A percentile compares a stretch with the other conserved stretches of the same genome.
phyloP scores from a whole-genome alignment of 1,140 invertebrate species.

The Akabosia matsudoensis region DNA sequence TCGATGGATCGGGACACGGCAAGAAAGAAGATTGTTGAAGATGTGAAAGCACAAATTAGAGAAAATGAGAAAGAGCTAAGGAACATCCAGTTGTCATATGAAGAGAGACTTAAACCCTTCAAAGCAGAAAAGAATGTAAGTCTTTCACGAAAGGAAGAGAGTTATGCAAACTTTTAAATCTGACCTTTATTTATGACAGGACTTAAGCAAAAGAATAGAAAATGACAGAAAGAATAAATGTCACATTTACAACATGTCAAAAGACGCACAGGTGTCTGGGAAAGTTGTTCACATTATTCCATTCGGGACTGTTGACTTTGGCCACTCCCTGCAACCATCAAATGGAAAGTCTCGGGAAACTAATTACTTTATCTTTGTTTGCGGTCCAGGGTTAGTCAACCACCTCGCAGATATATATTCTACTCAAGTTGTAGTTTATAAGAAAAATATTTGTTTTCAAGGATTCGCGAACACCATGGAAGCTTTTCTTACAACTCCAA shows the following conservation, averaged over 20 bases:
- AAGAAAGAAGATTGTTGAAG: conserved; percentile 53
- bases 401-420: conserved; percentile 26
- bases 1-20: conserved; percentile 49
- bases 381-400: conserved; percentile 60
- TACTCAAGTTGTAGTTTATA: background rate
- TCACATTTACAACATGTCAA: conserved; percentile 62
- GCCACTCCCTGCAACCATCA: conserved; percentile 48
- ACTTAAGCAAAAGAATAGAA: background rate
- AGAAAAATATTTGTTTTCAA: conserved; percentile 41
- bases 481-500: conserved; percentile 51
- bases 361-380: conserved; percentile 51
- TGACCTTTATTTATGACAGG: background rate
- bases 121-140: conserved; percentile 53
- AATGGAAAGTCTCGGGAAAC: conserved; percentile 53
- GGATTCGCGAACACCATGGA: conserved; percentile 59
- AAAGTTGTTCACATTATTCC: conserved; percentile 59
- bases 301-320: conserved; percentile 54
- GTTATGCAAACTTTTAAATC: background rate
- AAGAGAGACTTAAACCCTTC: conserved; percentile 56
- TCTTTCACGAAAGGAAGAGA: too few relatives aligned
- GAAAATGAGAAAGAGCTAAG: conserved; percentile 60
- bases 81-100: conserved; percentile 59
- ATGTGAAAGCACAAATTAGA: conserved; percentile 58
- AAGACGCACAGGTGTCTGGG: conserved; percentile 59
- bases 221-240: conserved; percentile 51